These are phyloP conservation scores for Acanthis flammea DNA, from an alignment of 2,797 vertebrate genomes.

Conservation along the genomic window DNA sequence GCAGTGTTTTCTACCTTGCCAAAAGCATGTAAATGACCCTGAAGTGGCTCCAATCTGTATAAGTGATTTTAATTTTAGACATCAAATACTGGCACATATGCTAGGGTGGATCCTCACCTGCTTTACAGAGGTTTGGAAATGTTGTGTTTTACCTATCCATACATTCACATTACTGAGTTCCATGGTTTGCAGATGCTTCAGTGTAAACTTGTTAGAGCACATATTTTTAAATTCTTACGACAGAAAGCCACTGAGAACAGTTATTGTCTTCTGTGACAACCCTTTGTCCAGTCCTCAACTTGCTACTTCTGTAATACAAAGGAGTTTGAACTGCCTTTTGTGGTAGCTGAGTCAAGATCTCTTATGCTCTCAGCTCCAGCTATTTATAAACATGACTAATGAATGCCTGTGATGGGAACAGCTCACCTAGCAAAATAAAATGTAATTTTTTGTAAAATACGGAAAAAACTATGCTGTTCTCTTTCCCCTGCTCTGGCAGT, in stretches of 20 bases:
- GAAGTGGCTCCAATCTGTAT: not conserved
- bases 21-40: not conserved
- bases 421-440: constrained; percentile 5
- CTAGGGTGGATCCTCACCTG: not conserved
- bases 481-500: not conserved
- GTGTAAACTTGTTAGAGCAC: not conserved
- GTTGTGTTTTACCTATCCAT: not conserved
- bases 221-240: not conserved
- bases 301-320: not conserved
- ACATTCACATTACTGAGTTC: not conserved
- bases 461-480: not conserved
- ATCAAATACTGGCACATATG: not conserved
- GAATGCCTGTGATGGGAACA: not conserved
- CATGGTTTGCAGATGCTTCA: not conserved
- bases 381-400: constrained; percentile 16
- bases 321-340: not conserved
- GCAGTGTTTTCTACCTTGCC: not conserved
- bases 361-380: not conserved
- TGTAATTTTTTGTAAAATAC: not conserved
- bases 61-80: not conserved
- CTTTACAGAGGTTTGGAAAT: not conserved
- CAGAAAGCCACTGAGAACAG: not conserved
- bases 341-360: constrained; percentile 24
- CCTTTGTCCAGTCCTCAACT: not conserved
- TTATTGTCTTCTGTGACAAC: not conserved